phyloP scores from a whole-genome alignment of 2,797 vertebrate genomes.

The Coranthus polyacanthus region DNA sequence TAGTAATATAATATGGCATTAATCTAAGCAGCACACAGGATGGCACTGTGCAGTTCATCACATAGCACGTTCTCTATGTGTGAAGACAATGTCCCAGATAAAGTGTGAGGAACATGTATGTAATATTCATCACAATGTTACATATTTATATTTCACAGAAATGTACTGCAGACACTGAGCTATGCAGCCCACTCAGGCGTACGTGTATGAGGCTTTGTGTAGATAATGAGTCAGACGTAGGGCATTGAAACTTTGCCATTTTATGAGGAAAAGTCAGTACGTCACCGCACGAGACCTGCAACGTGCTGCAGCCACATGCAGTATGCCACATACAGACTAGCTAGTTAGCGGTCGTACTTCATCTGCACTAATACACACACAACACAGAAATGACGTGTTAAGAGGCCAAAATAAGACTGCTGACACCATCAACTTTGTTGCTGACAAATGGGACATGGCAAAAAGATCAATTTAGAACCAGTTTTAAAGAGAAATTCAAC shows the following conservation, averaged over 20 bases:
- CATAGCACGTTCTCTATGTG: constrained; percentile 17
- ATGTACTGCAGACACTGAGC: constrained; percentile 24
- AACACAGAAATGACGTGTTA: too few relatives aligned
- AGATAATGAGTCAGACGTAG: constrained; percentile 45
- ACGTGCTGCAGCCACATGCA: constrained; percentile 52
- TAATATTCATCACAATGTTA: constrained; percentile 69
- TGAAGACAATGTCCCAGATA: constrained; percentile 56
- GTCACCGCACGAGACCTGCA: constrained; percentile 46
- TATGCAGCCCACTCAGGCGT: constrained; percentile 1
- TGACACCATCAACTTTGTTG: too few relatives aligned
- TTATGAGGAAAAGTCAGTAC: constrained; percentile 46
- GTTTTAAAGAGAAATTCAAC: too few relatives aligned
- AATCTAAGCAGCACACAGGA: constrained; percentile 20
- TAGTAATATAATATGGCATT: constrained; percentile 15
- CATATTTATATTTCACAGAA: constrained; percentile 67
- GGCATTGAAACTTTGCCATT: constrained; percentile 49
- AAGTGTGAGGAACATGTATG: constrained; percentile 66
- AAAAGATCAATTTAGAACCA: too few relatives aligned
- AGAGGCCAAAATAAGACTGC: too few relatives aligned
- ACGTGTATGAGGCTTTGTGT: constrained; percentile 9
- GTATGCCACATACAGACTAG: constrained; percentile 37
- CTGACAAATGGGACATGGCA: too few relatives aligned
- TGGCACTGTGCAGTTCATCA: constrained; percentile 8
- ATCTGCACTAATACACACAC: constrained; percentile 3
- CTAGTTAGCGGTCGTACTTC: not conserved